Evolutionary conservation across 2,113 vertebrate genomes (phyloP), one percentile per base, ranked within the genome.

Genomic region (Gracilinanus agilis): DNA sequence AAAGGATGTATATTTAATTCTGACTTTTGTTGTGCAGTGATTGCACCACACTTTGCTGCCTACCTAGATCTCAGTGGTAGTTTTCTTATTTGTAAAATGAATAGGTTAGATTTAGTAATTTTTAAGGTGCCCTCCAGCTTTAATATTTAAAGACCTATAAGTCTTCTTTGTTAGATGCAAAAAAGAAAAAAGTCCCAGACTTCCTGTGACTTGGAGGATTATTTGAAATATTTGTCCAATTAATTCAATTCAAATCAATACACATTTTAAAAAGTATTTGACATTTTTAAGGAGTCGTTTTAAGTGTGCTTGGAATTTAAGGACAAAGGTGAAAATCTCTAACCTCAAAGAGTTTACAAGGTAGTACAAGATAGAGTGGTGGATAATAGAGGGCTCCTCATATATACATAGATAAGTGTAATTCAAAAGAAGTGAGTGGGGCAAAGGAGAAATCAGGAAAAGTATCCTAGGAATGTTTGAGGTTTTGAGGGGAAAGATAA

Each of bases 341-440:
- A 12, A 54, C 44, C 19, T 96, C 75, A 94, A 94, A 54, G 83
- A 93, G 11, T 94, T 95, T 88, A 91, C 0, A 90, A 24, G 3
- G 54, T 40, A 34, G 11, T 5, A 67, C 29, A n/a, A 75, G 12
- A 3, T 34, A 19, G 61, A 75, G 13, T 75, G 11, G 34, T 75
- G 3, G 34, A n/a, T 40, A 16, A 7, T 21, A 40, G 67, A 83
- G 34, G 34, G 34, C 5, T 10, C 21, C 67, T 40, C 3, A 40
- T 23, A 83, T 23, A n/a, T 34, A 83, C 34, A 83, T 40, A n/a
- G 16, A 8, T 83, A 40, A 83, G 19, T 40, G 21, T 21, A 83
- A 83, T 83, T 8, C n/a, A 40, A 40, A n/a, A n/a, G 34, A 83
- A 83, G n/a, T 40, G 67, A 83, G n/a, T 21, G 6, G 34, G 34